Evolutionary conservation across 2,888 invertebrate species (phyloP), one percentile per base, ranked within the genome.

Genomic region (Caenorhabditis afra): DNA sequence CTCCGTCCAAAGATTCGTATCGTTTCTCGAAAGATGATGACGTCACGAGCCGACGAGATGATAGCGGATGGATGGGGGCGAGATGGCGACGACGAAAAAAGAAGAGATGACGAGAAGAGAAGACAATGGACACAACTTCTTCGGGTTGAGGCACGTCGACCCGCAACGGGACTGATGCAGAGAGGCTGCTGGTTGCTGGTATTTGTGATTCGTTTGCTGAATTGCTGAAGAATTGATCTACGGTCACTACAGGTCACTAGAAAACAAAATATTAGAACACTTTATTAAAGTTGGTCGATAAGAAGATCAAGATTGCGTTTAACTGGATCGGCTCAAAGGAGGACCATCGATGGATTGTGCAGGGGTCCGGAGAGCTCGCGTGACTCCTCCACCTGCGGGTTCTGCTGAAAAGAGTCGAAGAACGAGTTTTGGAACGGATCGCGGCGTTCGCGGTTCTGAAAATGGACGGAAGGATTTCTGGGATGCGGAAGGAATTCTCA

Each of bases 371-470:
- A 52, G 44, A 77, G 39, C 39, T 77, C 77, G 39, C 77, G 70
- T 1, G 77, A 77, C 47, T 77, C 77, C 45, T 76, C 66, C 11
- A 29, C 58, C 29, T 39, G 59, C 61, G 65, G 66, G 59, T 52
- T 64, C 47, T 77, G 70, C 70, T 71, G 78, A 52, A 79, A 79
- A 37, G 66, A 57, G 47, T 79, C 73, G 57, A 79, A 79, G 64
- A 79, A 79, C 37, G 62, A 62, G 35, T 57, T 55, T 20, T 79
- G 70, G 53, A 79, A 79, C 10, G 79, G 79, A 37, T 79, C 79
- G 52, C 78, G 78, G 45, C 77, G 70, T 11, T 78, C 78, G 47
- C 78, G 78, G 18, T 78, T 78, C 71, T 78, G 71, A 41, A 77
- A 68, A 29, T n/a, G n/a, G n/a, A n/a, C n/a, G n/a, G 11, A 4